phyloP scores from a whole-genome alignment of 2,113 vertebrate species.

The Taurulus bubalis region DNA sequence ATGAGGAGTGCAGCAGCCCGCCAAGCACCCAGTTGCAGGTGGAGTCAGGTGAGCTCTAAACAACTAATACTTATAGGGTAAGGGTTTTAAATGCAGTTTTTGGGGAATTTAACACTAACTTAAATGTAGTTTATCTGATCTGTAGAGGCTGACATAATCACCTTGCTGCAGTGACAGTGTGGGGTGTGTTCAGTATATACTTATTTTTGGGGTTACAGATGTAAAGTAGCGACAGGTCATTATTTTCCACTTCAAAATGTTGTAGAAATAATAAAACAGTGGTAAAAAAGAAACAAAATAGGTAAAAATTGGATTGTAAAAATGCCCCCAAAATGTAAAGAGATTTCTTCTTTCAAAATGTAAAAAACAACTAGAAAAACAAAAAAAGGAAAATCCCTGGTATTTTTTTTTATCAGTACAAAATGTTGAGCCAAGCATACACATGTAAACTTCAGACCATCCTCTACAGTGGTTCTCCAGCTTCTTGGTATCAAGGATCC shows the following conservation, averaged over 20 bases:
- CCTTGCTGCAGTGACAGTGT: not conserved
- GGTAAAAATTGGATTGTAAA: not conserved
- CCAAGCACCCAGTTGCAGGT: conserved; percentile 58
- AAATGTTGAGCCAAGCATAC: not conserved
- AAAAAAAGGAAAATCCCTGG: not conserved
- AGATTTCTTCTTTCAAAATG: no score
- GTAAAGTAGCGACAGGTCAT: not conserved
- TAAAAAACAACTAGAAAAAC: no score
- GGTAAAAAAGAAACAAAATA: not conserved
- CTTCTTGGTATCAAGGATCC: no score
- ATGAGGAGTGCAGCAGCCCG: conserved; percentile 70
- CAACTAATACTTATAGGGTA: no score
- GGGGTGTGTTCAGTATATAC: not conserved
- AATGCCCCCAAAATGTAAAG: no score
- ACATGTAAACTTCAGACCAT: not conserved
- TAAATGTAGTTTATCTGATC: not conserved
- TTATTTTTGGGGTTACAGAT: not conserved
- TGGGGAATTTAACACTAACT: not conserved
- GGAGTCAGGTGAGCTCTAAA: conserved; percentile 73
- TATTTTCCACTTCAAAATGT: not conserved
- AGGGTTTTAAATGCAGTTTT: not conserved
- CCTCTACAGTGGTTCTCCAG: not conserved
- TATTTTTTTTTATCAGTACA: not conserved
- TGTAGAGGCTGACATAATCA: not conserved
- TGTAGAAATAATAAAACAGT: not conserved